phyloP scores from a whole-genome alignment of 2,797 vertebrate species.

The Leptodactylus fallax region DNA sequence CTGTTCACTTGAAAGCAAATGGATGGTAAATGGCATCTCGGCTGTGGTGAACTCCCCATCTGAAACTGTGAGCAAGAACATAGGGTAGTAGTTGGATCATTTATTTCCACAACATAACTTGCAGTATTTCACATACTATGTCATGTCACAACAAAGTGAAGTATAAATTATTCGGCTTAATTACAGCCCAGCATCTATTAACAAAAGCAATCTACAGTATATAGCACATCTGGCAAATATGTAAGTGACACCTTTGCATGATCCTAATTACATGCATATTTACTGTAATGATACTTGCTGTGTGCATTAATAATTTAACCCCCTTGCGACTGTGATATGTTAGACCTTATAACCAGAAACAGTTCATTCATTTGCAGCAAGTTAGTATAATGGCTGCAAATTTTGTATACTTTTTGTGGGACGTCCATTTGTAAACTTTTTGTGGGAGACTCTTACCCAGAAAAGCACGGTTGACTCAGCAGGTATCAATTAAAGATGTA shows the following conservation, averaged over 20 bases:
- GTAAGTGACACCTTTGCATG: background rate
- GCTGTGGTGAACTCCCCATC: conserved; percentile 87
- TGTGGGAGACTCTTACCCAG: no score
- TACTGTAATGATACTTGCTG: no score
- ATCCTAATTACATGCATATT: background rate
- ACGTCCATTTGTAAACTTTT: no score
- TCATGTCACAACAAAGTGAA: background rate
- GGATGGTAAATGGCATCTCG: conserved; percentile 88
- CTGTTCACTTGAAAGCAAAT: conserved; percentile 83
- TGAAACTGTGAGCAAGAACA: conserved; percentile 79
- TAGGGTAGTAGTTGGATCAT: conserved; percentile 9
- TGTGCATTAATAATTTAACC: no score
- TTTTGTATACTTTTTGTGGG: no score
- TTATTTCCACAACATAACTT: conserved; percentile 8
- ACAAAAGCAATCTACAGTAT: background rate
- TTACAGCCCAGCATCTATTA: background rate
- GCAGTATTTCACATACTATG: background rate
- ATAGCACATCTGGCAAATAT: background rate
- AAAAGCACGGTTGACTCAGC: background rate
- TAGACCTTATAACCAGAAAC: no score
- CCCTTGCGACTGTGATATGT: no score
- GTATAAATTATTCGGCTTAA: background rate
- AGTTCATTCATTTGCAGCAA: no score
- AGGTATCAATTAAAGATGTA: no score
- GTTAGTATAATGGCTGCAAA: no score